Base-by-base conservation (phyloP, 2,113 vertebrate genomes). In the Rissa tridactyla region DNA sequence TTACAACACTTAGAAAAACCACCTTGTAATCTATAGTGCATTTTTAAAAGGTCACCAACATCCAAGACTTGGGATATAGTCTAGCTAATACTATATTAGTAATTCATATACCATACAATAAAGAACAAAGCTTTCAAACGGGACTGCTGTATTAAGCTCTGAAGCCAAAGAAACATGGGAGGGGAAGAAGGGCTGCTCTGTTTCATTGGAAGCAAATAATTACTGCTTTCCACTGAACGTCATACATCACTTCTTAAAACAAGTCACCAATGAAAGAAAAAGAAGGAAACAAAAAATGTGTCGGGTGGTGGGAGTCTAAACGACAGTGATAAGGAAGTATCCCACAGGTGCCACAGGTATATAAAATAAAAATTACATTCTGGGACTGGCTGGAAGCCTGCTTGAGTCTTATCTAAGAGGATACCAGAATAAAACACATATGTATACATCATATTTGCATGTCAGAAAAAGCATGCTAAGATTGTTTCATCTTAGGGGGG, bases 371-470 rank as follows among this genome's bases (percentile, higher is more conserved):
- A 30, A 26, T 7, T 25, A 21, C 32, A 10, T 34, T 26, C 46
- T 34, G 38, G 25, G 13, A 30, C 30, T n/a, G n/a, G 65, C 27
- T 65, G 44, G 58, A 54, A 25, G 15, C 22, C 30, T 20, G 40
- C 46, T 79, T 61, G 7, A 61, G 52, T 14, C 60, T 42, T n/a
- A 55, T 4, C 26, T 20, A 68, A 29, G 30, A n/a, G 40, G 21
- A 73, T 0, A 0, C 9, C 52, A 20, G 73, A 66, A 46, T 23
- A 34, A 54, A 65, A 36, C 2, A 1, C 26, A 14, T 3, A 54
- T 12, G 11, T 4, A 40, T 2, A n/a, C 25, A 42, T 27, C 47
- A 10, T 51, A 23, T 23, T 9, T 21, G 32, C 23, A 19, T 0
- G 23, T 34, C 71, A 72, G 79, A 51, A 40, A 23, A 40, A 30